Evolutionary conservation across 2,113 vertebrate genomes (phyloP), one percentile per base, ranked within the genome.

Genomic region (Australoheros scitulus): DNA sequence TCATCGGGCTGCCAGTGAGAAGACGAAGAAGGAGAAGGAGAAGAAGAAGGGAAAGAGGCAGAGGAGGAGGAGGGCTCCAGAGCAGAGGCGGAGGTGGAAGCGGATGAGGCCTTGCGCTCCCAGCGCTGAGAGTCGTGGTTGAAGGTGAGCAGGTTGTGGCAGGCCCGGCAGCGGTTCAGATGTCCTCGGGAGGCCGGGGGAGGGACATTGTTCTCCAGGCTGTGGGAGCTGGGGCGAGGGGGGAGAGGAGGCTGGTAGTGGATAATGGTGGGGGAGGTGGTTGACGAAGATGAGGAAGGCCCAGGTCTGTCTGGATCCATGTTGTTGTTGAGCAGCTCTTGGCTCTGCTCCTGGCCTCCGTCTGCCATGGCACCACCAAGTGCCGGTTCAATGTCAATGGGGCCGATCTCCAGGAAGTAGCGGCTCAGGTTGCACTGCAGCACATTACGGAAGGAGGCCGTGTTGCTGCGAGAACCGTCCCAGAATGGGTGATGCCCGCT

Each of bases 61-160:
- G 85, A 76, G 11, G 88, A 24, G 17, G 87, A 47, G 29, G 90
- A 76, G 15, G 91, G 91, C 22, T 95, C 95, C 60, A 93, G 89
- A 5, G 83, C 2, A 38, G 96, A 93, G 59, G 93, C 79, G 2
- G 96, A 94, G 20, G 96, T 96, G 88, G 97, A 94, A 17, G 96
- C 96, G 87, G 97, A 94, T 77, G 97, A 94, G 88, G 96, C 94
- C 89, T 97, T 96, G 93, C 98, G 97, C 89, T 99, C 98, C 98
- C 98, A 99, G 87, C 98, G 97, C 89, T 99, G 96, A 5, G 98
- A 99, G 93, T 99, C 98, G 3, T 97, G 98, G 95, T 99, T 99
- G 92, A 98, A 99, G 80, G 98, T 99, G 87, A 99, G 96, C 90
- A 99, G 97, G 94, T 99, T 99, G 95, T 99, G 98, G 95, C 98